Base-by-base conservation (phyloP, 2,797 vertebrate genomes). In the Pogonophryne albipinna region DNA sequence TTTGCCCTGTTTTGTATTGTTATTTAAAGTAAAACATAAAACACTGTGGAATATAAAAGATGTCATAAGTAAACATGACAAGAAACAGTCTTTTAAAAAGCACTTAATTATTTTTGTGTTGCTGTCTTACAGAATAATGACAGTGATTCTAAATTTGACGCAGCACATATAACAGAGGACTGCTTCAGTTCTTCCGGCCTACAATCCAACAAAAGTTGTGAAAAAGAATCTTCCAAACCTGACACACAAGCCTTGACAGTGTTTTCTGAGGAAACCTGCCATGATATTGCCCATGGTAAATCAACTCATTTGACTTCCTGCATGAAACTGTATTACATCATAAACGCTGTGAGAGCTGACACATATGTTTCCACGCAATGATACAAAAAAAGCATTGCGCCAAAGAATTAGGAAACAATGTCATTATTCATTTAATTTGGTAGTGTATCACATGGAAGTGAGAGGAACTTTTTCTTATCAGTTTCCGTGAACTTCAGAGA, bases 211-310 rank as follows among this genome's bases (percentile, higher is more conserved):
- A 41, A 20, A 49, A 77, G 23, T 0, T 12, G 7, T 53, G 14
- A 77, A 14, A 67, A 57, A 56, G 17, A 77, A 27, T 45, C 1
- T 0, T n/a, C 44, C 44, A 64, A 13, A 62, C 6, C 46, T 46
- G 45, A 80, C 0, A 10, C 4, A 4, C n/a, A 2, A 34, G 61
- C 10, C 4, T 9, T 8, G 4, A 34, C 3, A 5, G 42, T 42
- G 53, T 5, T 19, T 2, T 10, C 38, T 12, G 51, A 66, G 49
- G 76, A 76, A 62, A 46, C 13, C 19, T 31, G n/a, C 42, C 10
- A 13, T 51, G 53, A 72, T 12, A 11, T 0, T n/a, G 15, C 20
- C 16, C 46, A n/a, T 4, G 81, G 90, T 90, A 86, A 83, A 27
- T 62, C 15, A 41, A 15, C 27, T 15, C 3, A 17, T 53, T 19